Evolutionary conservation across 1,140 invertebrate genomes (phyloP).

Genomic region (Wiebesia pumilae): DNA sequence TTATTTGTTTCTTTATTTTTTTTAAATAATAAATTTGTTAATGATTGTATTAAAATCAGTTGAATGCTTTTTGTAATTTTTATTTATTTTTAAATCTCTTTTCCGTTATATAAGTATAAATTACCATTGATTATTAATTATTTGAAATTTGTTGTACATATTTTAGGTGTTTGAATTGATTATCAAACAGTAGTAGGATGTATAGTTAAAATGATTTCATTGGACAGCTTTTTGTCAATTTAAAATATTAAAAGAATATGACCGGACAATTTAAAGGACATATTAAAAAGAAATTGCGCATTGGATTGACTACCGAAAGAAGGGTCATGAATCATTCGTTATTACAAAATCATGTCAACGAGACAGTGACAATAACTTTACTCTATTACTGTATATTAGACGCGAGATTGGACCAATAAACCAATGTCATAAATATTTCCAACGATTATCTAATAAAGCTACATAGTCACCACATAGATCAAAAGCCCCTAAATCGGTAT

Average conservation of each 20-base stretch:
- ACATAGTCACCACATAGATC: slow-evolving; percentile 26
- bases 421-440: slow-evolving; percentile 47
- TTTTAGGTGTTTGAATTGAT: neutral
- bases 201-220: neutral
- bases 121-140: neutral
- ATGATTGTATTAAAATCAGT: too few species aligned
- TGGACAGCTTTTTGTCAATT: neutral
- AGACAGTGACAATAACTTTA: slow-evolving; percentile 44
- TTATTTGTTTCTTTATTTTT: too few species aligned
- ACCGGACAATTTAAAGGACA: neutral
- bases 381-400: slow-evolving; percentile 29
- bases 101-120: neutral
- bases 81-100: neutral
- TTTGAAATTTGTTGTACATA: neutral
- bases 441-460: slow-evolving; percentile 48
- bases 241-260: neutral
- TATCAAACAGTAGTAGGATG: neutral
- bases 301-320: slow-evolving; percentile 12
- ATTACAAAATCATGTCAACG: slow-evolving; percentile 39
- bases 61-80: too few species aligned
- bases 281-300: slow-evolving; percentile 28
- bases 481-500: slow-evolving; percentile 33
- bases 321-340: slow-evolving; percentile 26
- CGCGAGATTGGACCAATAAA: slow-evolving; percentile 9
- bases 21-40: too few species aligned